Percentiles rank a stretch among this genome's conserved stretches.
Conservation (phyloP, 2,888 invertebrate genomes). For the Aromia moschata region DNA sequence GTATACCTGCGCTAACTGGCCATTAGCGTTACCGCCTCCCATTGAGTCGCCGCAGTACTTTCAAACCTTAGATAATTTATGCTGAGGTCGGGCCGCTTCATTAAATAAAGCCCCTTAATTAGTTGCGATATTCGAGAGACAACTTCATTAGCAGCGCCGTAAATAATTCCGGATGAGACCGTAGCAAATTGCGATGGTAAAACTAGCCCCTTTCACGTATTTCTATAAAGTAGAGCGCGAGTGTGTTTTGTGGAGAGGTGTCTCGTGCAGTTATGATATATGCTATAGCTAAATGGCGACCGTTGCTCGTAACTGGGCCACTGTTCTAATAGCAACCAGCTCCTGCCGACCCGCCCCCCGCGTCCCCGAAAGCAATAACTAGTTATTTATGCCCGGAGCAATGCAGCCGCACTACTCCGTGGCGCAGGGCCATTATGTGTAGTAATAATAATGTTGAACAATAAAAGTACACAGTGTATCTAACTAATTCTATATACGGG, state of each 20-base stretch:
- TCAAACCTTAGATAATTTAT: too few species aligned
- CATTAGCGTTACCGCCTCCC: too few species aligned
- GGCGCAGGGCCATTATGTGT: slow-evolving; percentile 14
- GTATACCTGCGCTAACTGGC: too few species aligned
- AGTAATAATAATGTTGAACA: slow-evolving; percentile 3
- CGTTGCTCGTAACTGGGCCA: slow-evolving; percentile 44
- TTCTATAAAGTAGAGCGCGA: slow-evolving; percentile 25
- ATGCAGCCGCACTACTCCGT: slow-evolving; percentile 24
- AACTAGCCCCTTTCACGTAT: slow-evolving; percentile 10
- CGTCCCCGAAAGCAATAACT: slow-evolving; percentile 27
- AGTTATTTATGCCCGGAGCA: slow-evolving; percentile 26
- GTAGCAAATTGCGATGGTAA: slow-evolving; percentile 15
- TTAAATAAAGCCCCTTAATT: background rate
- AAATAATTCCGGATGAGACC: slow-evolving; percentile 16
- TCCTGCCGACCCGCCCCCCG: slow-evolving; percentile 9
- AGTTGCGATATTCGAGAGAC: slow-evolving; percentile 4
- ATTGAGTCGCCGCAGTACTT: too few species aligned
- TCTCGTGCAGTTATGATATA: slow-evolving; percentile 45
- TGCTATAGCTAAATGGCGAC: slow-evolving; percentile 42
- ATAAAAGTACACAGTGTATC: slow-evolving; percentile 9
- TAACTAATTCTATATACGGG: too few species aligned
- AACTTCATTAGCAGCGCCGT: slow-evolving; percentile 12
- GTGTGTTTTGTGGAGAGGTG: slow-evolving; percentile 44
- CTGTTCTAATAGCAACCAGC: slow-evolving; percentile 39
- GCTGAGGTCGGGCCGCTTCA: too few species aligned